Base-by-base conservation (phyloP, 2,888 invertebrate species). In the Ypsolopha sequella region DNA sequence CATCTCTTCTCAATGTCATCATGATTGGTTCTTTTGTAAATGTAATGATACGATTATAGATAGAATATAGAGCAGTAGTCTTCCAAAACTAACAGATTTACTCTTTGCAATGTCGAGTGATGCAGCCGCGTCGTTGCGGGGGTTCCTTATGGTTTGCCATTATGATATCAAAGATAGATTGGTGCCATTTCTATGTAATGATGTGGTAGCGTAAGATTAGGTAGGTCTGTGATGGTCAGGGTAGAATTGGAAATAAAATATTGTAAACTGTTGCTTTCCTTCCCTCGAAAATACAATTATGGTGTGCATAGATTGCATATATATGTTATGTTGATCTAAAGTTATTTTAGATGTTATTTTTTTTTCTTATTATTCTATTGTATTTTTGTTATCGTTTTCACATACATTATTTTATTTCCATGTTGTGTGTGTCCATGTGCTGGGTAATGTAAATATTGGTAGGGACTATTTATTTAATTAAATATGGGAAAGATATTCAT, bases 121-220 rank as follows among this genome's bases (percentile, higher is more conserved):
- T 7, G 38, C 33, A 14, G 11, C 13, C 10, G 44, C 13, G 41
- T 36, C 44, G 34, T 36, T 33, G 50, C 38, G 73, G 80, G 24
- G 82, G 79, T 79, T 81, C 81, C 82, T 76, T 82, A 79, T 79
- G 82, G 84, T 77, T 85, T 86, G 85, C 86, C 85, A 86, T 86
- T 85, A 74, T 79, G 74, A 85, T 86, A 86, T 86, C 86, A 86
- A 86, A 86, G 86, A 86, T 85, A 85, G 85, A 81, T 85, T 81
- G 86, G 86, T 86, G 86, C 86, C 86, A 86, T 86, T 84, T 82
- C 80, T 80, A 73, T 80, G 75, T 85, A 79, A 74, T 73, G 82
- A 84, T 69, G 81, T 69, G 82, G 79, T 82, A 84, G 82, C 59
- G 78, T 86, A 82, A 81, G 85, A 73, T 80, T 76, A 85, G 81